Percentiles rank a stretch among this genome's conserved stretches.
These are phyloP conservation scores for Aptenodytes forsteri DNA, from an alignment of 2,113 vertebrate genomes.

Conservation along the genomic window DNA sequence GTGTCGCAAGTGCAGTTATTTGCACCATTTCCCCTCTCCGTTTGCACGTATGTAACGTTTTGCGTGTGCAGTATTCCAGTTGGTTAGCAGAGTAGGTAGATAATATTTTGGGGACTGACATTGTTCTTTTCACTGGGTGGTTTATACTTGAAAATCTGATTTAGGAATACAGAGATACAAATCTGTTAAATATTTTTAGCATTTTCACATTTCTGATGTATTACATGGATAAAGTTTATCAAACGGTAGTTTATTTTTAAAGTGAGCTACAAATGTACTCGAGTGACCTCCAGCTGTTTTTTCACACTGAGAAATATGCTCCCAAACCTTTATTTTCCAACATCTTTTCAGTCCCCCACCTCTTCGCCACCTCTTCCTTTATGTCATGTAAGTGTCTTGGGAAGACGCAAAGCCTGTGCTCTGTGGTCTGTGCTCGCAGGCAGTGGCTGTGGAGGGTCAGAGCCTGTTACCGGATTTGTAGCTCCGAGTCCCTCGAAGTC, in stretches of 20 bases:
- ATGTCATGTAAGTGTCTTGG: neutral
- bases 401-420: neutral
- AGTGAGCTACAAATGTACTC: neutral
- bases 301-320: neutral
- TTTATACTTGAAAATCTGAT: neutral
- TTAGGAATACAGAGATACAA: neutral
- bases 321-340: neutral
- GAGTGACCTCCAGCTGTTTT: neutral
- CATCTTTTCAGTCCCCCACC: neutral
- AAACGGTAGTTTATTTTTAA: neutral
- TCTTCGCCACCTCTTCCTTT: neutral
- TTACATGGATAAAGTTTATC: neutral
- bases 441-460: neutral
- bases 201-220: neutral
- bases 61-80: neutral
- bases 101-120: neutral
- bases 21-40: neutral
- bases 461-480: neutral
- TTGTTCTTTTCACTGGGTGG: neutral
- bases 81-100: neutral
- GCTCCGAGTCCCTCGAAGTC: neutral
- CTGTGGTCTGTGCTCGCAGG: neutral
- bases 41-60: neutral
- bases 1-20: neutral
- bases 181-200: neutral